Evolutionary conservation across 2,113 vertebrate genomes (phyloP).

Genomic region (Anhinga rufa): DNA sequence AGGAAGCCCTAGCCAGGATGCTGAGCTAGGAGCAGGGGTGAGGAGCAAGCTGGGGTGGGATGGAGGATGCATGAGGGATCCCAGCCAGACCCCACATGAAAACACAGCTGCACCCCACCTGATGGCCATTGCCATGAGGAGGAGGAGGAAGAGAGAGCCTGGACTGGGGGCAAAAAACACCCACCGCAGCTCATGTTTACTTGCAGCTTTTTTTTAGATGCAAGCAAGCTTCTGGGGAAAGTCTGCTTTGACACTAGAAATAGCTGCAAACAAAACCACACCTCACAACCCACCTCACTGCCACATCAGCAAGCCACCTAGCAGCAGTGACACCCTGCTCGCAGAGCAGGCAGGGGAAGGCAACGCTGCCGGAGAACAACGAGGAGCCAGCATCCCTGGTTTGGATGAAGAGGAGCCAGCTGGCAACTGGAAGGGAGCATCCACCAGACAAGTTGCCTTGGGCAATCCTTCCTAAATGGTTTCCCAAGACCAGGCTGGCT

Average conservation of each 20-base stretch:
- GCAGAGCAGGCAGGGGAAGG: background rate
- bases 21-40: background rate
- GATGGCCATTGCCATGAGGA: background rate
- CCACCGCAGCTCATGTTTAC: background rate
- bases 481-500: background rate
- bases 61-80: background rate
- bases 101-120: background rate
- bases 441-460: background rate
- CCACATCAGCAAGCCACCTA: background rate
- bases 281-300: background rate
- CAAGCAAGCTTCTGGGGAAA: background rate
- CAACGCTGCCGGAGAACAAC: rapidly evolving
- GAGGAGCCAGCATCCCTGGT: background rate
- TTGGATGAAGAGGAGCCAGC: background rate
- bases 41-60: background rate
- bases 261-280: background rate
- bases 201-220: background rate
- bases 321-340: background rate
- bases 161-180: background rate
- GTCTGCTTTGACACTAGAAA: background rate
- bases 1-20: background rate
- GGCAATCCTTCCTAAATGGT: background rate
- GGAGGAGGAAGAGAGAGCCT: background rate
- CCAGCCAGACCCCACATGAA: background rate
- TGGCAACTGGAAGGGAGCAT: background rate